Evolutionary conservation across 23 tunicate genomes (phyloP), one percentile per base, ranked within the genome.

Genomic region (Diplosoma virens): DNA sequence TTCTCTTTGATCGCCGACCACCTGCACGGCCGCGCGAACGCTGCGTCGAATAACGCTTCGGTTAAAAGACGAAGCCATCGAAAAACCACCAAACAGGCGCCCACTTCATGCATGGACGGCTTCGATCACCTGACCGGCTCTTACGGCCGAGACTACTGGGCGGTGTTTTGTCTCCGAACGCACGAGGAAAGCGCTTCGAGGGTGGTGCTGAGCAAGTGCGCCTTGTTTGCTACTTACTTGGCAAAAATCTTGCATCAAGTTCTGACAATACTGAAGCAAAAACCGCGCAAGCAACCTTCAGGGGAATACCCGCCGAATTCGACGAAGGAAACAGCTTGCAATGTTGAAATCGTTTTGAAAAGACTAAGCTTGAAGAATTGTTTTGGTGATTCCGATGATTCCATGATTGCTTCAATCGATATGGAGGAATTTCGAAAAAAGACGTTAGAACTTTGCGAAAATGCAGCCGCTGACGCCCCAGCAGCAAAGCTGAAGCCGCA

Each of bases 111-210:
- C 3, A 3, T 25, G 47, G 31, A 45, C 7, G 77, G 69, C 25
- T 25, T 47, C 1, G 29, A 68, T 33, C 77, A 68, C 18, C 5
- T 1, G 9, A 30, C 37, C 29, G 20, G 30, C 2, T 28, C 25
- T 2, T 80, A 56, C 56, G 22, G 27, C 20, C 76, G 31, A 0
- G 67, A 88, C 30, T 88, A 88, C 55, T 81, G 82, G 83, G 67
- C 83, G 25, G 65, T 88, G 4, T 88, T 35, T 67, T 69, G 37
- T 21, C 63, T 88, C 9, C 87, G 76, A 70, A 76, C 83, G 3
- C 95, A 88, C 32, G 55, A 25, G 0, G 14, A 59, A 14, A 60
- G 80, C 17, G 82, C 76, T 29, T 28, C 45, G 0, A 72, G 53
- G 25, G 41, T 26, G 1, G 32, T 67, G 11, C 5, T 80, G n/a